Evolutionary conservation across 1,140 invertebrate species (phyloP), one percentile per base, ranked within the genome.

Genomic region (Diorhabda elongata): DNA sequence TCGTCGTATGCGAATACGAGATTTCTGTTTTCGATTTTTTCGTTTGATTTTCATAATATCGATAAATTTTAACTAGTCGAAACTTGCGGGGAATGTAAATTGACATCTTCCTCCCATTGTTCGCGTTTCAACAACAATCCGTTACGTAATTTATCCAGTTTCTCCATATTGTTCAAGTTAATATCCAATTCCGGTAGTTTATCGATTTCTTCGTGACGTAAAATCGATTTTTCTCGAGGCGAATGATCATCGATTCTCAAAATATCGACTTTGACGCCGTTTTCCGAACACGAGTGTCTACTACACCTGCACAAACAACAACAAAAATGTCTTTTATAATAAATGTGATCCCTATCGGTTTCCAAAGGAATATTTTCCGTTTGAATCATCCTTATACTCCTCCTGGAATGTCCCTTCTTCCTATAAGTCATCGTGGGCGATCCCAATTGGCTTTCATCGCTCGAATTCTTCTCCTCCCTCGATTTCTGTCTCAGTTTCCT

Each of bases 401-500:
- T 71, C 57, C 78, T 64, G 3, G 72, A 67, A 11, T 72, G 71
- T 52, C 68, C 68, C 59, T 78, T 80, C 57, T 75, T 78, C n/a
- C 77, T 59, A 60, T 80, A 79, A 2, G 69, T 68, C 9, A 73
- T 84, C 26, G 26, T 26, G 2, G 76, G 84, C 74, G 84, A 86
- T 4, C 82, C 84, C 44, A 83, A 85, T 61, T 84, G 82, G 72
- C 85, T 87, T 60, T 87, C 86, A 61, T 87, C 86, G 74, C 86
- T 87, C 4, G 85, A 87, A 66, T 86, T 84, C 64, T 78, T 80
- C 57, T 79, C 76, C n/a, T 80, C 76, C 65, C 84, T 80, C 66
- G 82, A 80, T 76, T 86, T 85, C 75, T 86, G 84, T 52, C 87
- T 81, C 64, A 88, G 76, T 81, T 88, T 87, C 73, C 89, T 75